phyloP scores from a whole-genome alignment of 2,113 vertebrate genomes.

The Tragelaphus scriptus region DNA sequence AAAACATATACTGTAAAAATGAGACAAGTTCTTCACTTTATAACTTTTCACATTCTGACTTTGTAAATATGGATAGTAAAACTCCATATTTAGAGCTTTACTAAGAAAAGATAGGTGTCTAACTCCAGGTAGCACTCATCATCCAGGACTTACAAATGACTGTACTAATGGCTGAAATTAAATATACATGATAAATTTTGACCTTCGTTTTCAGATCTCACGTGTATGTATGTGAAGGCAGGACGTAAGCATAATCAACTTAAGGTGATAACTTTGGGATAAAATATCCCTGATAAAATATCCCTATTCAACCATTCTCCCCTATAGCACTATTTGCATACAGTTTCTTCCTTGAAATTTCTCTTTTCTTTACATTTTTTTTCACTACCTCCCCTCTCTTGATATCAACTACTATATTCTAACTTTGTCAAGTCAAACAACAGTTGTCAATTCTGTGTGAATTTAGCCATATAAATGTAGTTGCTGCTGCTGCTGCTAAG shows the following conservation, averaged over 20 bases:
- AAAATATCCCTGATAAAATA: not conserved
- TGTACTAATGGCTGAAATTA: not conserved
- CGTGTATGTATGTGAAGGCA: not conserved
- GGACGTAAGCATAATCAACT: not conserved
- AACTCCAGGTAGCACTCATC: not conserved
- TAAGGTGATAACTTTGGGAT: not conserved
- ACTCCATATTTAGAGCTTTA: not conserved
- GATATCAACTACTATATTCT: not conserved
- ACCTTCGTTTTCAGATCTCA: not conserved
- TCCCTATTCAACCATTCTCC: not conserved
- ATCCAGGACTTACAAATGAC: not conserved
- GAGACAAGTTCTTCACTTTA: not conserved
- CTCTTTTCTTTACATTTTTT: not conserved
- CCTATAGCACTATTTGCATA: not conserved
- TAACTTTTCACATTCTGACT: not conserved
- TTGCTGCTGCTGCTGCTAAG: not conserved
- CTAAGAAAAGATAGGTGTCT: not conserved
- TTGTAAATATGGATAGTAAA: not conserved
- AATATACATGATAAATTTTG: not conserved
- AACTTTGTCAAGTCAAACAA: conserved; percentile 46
- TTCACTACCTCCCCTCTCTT: not conserved
- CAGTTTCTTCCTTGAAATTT: not conserved
- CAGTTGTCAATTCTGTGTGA: conserved; percentile 36
- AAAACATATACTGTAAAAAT: not conserved
- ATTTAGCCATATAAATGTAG: not conserved